Conservation (phyloP, 2,797 vertebrate species). For the Cyprinella venusta region DNA sequence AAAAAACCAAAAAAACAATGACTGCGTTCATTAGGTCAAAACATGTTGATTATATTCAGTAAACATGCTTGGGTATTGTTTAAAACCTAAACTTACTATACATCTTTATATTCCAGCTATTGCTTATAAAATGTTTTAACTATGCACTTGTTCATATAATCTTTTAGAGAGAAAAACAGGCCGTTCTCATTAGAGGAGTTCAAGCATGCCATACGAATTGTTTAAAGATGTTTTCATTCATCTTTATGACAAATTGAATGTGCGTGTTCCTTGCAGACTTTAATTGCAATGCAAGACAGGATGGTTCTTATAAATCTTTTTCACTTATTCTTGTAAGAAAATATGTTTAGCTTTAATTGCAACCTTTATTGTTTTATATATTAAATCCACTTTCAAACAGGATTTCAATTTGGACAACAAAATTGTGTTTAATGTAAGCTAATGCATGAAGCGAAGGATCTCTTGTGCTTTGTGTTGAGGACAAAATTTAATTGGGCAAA, state of each 20-base stretch:
- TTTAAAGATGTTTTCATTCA: slow-evolving; percentile 17
- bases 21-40: neutral
- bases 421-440: neutral
- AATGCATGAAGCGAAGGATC: neutral
- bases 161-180: neutral
- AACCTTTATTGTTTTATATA: neutral
- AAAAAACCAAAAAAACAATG: neutral
- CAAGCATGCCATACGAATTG: neutral
- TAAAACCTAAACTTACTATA: neutral
- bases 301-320: slow-evolving; percentile 5
- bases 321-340: neutral
- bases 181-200: neutral
- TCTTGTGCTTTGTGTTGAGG: neutral
- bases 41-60: neutral
- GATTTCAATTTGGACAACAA: neutral
- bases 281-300: neutral
- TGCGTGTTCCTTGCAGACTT: neutral
- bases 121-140: neutral
- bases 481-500: neutral
- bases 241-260: slow-evolving; percentile 1
- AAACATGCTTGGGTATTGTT: neutral
- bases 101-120: neutral
- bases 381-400: neutral
- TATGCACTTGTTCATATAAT: neutral
- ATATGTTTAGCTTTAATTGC: neutral